Evolutionary conservation across 2,888 invertebrate genomes (phyloP).

Genomic region (Aphrophora alni): DNA sequence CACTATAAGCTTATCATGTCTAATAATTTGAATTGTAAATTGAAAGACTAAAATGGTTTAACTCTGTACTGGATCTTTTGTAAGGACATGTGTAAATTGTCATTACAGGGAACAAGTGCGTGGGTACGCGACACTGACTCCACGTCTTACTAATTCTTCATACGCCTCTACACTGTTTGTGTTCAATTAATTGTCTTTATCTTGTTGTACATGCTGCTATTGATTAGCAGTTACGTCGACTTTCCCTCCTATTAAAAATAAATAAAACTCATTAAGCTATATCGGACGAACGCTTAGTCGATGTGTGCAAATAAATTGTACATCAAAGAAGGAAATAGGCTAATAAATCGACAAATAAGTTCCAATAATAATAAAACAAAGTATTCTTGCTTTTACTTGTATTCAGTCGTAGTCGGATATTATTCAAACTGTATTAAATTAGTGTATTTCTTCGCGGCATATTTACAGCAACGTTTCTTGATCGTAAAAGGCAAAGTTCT

Average conservation of each 20-base stretch:
- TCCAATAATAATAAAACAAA: background rate
- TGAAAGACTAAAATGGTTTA: conserved; percentile 2
- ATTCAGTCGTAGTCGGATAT: background rate
- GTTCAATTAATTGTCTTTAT: background rate
- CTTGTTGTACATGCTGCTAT: background rate
- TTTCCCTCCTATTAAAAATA: background rate
- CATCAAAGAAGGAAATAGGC: background rate
- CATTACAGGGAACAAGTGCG: background rate
- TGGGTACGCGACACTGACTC: conserved; percentile 1
- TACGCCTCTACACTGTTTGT: background rate
- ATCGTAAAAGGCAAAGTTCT: background rate
- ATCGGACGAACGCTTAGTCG: background rate
- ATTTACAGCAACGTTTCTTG: background rate
- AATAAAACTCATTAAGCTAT: background rate
- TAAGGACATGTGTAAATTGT: conserved; percentile 2
- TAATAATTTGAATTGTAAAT: background rate
- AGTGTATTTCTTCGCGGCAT: background rate
- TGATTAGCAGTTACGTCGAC: background rate
- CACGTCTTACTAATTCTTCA: background rate
- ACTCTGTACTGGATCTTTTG: conserved; percentile 1
- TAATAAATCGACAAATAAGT: background rate
- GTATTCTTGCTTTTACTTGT: background rate
- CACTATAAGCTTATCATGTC: background rate
- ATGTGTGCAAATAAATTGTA: background rate
- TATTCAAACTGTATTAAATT: background rate